Evolutionary conservation across 1,140 invertebrate species (phyloP).

Genomic region (Trialeurodes vaporariorum): DNA sequence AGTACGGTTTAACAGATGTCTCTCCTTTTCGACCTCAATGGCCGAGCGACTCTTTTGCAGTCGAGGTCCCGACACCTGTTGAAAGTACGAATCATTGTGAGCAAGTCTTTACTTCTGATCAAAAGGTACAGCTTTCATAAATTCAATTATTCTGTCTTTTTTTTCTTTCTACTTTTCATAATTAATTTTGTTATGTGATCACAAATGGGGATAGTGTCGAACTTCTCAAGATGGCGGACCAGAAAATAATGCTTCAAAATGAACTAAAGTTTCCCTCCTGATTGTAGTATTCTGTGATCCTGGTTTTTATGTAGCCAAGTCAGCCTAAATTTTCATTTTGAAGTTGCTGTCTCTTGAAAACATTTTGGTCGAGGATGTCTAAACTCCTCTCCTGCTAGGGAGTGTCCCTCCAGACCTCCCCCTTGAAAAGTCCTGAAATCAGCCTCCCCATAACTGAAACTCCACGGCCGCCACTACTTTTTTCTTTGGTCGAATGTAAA

Average conservation of each 20-base stretch:
- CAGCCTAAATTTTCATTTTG: too few relatives aligned
- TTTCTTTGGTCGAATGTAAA: neutral
- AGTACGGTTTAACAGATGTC: slow-evolving; percentile 41
- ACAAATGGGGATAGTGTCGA: neutral
- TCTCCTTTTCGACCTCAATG: neutral
- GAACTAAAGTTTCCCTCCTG: neutral
- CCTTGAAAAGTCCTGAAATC: neutral
- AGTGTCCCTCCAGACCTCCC: neutral
- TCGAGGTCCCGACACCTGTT: neutral
- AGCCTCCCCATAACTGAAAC: neutral
- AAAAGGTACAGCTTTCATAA: neutral
- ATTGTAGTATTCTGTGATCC: neutral
- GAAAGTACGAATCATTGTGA: neutral
- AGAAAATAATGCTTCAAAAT: neutral
- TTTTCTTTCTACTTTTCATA: too few relatives aligned
- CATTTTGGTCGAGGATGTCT: too few relatives aligned
- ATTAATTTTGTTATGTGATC: too few relatives aligned
- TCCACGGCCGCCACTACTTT: neutral
- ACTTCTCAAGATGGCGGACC: neutral
- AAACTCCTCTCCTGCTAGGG: too few relatives aligned
- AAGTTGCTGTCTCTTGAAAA: too few relatives aligned
- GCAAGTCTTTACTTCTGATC: neutral
- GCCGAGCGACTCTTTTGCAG: neutral
- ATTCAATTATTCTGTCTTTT: neutral
- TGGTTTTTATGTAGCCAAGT: too few relatives aligned